Base-by-base conservation (phyloP, 2,888 invertebrate genomes). In the Glyphotaelius pellucidus region DNA sequence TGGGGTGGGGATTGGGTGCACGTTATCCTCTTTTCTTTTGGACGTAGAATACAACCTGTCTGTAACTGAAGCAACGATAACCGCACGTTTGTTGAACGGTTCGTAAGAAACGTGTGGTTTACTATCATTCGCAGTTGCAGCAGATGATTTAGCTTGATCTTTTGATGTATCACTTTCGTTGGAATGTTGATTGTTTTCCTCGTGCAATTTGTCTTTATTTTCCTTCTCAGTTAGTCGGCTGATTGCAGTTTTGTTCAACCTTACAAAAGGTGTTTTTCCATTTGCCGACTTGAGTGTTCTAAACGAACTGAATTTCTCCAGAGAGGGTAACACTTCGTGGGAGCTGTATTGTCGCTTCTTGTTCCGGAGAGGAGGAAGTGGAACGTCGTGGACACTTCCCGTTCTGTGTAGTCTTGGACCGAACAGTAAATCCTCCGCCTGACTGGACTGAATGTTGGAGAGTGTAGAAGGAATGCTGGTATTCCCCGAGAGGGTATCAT, bases 31-130 rank as follows among this genome's bases (percentile, higher is more conserved):
- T 47, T 95, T 96, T 95, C 94, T 96, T 94, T 96, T 97, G 52
- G 96, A 93, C 93, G 94, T 97, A 0, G 97, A 96, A 94, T 97
- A 97, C 25, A 97, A 95, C 94, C 97, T 95, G 94, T 97, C 96
- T 3, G 97, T 97, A 3, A 97, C 97, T 0, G 97, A 97, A 5
- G 97, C 97, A 3, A 97, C 97, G 90, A 97, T 97, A 95, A 97
- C 97, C 32, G 97, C 97, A 94, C 97, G 95, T 94, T 97, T 97
- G 83, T 95, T 94, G 1, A 94, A 93, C 42, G 94, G 94, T 89
- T 94, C 93, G 94, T 94, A 81, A 94, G 94, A 35, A 94, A 94
- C 31, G 94, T 92, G 91, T 15, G 94, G 89, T 94, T 94, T 19
- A n/a, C 80, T 67, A 38, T 80, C 32, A 30, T 84, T 42, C 14